Evolutionary conservation across 2,888 invertebrate species (phyloP), one percentile per base, ranked within the genome.

Genomic region (Oeneis ivallda): DNA sequence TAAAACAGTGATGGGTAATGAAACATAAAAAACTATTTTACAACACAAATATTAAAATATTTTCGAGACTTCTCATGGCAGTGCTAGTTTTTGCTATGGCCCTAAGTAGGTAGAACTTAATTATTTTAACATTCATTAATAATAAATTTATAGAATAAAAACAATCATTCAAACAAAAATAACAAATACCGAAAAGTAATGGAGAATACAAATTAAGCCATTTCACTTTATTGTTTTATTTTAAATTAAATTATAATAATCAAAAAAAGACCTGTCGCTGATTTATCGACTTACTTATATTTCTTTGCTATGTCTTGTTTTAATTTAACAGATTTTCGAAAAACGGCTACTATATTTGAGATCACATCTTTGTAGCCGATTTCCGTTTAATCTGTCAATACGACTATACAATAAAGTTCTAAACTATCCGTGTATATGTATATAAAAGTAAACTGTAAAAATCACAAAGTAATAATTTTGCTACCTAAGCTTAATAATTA

Each of bases 381-480:
- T 77, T 77, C 74, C 65, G 65, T 69, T 63, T 59, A 15, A 66
- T 68, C 56, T 61, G 63, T 59, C 19, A 62, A 62, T 58, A 57
- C 10, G 39, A 37, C 61, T 52, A 56, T 52, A 65, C n/a, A 66
- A 43, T 47, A 65, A 52, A 66, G 64, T 50, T 61, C 65, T 68
- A 80, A 81, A 81, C 78, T 85, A 81, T 81, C 77, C 75, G 73
- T 82, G 79, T 83, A 84, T 79, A 82, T 80, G 77, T 83, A 68
- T 75, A 74, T 58, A 75, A 72, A 73, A 71, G 68, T 74, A 75
- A 73, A 74, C 68, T 58, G 77, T 87, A 84, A 82, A 84, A 86
- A 90, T 90, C 89, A 90, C 89, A 89, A 80, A 85, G 81, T 85
- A 79, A 76, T 67, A 67, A 69, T 69, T 91, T 89, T 79, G 82